These are phyloP conservation scores for Ectropis grisescens DNA, from an alignment of 1,140 invertebrate genomes.

Conservation along the genomic window DNA sequence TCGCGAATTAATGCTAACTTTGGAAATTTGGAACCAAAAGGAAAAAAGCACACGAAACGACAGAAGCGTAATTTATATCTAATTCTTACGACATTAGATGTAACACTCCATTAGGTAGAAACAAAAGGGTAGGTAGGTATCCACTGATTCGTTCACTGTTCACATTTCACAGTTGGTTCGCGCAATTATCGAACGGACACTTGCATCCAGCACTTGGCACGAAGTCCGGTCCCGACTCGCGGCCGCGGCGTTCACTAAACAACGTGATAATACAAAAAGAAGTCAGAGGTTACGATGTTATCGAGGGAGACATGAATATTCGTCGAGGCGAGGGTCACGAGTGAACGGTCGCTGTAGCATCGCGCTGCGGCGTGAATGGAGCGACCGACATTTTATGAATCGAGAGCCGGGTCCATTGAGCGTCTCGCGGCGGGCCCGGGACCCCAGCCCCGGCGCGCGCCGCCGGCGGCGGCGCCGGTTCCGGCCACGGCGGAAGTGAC, in stretches of 20 bases:
- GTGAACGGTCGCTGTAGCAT: slow-evolving; percentile 58
- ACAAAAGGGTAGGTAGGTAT: slow-evolving; percentile 26
- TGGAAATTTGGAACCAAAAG: no score
- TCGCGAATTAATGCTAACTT: no score
- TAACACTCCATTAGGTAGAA: slow-evolving; percentile 47
- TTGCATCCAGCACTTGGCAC: slow-evolving; percentile 47
- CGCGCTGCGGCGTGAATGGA: slow-evolving; percentile 62
- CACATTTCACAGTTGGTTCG: slow-evolving; percentile 53
- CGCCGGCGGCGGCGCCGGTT: slow-evolving; percentile 30
- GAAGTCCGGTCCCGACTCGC: slow-evolving; percentile 42
- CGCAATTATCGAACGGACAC: slow-evolving; percentile 38
- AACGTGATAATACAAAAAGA: slow-evolving; percentile 64
- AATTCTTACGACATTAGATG: slow-evolving; percentile 51
- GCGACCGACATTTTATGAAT: slow-evolving; percentile 68
- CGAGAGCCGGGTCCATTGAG: slow-evolving; percentile 64
- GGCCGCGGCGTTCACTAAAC: slow-evolving; percentile 49
- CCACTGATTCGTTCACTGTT: slow-evolving; percentile 34
- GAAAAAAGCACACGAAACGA: no score
- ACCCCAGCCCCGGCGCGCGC: slow-evolving; percentile 18
- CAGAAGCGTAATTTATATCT: slow-evolving; percentile 32
- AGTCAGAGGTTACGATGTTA: slow-evolving; percentile 67
- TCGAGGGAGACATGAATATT: slow-evolving; percentile 67
- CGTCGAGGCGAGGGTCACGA: slow-evolving; percentile 66
- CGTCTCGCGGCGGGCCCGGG: slow-evolving; percentile 25
- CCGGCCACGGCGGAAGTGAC: slow-evolving; percentile 60